Conservation (phyloP, 2,113 vertebrate species). For the Phasianus colchicus region DNA sequence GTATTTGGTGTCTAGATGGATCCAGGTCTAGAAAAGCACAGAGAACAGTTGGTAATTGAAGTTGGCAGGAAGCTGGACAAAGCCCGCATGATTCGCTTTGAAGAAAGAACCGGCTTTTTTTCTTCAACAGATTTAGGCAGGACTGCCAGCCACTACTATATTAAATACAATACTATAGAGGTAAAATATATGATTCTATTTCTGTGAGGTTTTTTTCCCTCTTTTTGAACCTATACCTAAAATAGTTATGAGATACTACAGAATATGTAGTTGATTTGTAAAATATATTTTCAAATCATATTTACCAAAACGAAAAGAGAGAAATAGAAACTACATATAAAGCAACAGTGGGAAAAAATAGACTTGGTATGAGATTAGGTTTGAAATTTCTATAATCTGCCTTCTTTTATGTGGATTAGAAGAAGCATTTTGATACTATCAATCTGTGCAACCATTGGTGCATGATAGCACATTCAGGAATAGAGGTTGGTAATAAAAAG, state of each 20-base stretch:
- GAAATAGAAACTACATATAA: background rate
- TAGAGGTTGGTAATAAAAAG: background rate
- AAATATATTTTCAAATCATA: background rate
- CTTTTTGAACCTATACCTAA: background rate
- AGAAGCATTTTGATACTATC: background rate
- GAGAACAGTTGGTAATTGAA: slow-evolving; percentile 91
- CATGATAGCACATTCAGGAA: background rate
- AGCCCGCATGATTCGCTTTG: slow-evolving; percentile 96
- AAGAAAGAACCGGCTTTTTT: slow-evolving; percentile 96
- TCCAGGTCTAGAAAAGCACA: slow-evolving; percentile 89
- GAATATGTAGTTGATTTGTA: background rate
- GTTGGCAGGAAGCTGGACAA: slow-evolving; percentile 93
- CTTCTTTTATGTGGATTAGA: background rate
- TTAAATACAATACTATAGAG: slow-evolving; percentile 98
- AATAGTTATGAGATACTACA: background rate
- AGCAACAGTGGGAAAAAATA: background rate
- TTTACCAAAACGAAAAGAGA: background rate
- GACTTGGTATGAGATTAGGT: background rate
- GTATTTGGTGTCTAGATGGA: slow-evolving; percentile 84
- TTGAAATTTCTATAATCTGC: background rate
- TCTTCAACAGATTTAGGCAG: slow-evolving; percentile 95
- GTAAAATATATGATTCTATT: slow-evolving; percentile 72
- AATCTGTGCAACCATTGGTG: background rate
- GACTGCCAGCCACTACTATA: slow-evolving; percentile 98
- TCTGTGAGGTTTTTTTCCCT: background rate